These are phyloP conservation scores for Rhingia campestris DNA, from an alignment of 2,888 invertebrate genomes.

Conservation along the genomic window DNA sequence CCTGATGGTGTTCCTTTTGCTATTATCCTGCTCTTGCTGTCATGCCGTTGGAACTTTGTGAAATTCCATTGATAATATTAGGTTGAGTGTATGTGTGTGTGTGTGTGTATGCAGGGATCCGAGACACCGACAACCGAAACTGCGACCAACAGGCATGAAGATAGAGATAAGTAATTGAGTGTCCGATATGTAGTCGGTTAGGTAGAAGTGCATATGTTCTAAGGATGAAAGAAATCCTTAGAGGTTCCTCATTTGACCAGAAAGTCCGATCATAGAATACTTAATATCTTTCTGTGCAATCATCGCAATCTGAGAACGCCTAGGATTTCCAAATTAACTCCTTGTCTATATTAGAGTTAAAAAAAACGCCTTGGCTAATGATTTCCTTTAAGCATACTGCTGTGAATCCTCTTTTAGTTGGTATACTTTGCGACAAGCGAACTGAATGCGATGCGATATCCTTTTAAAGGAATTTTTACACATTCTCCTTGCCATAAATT, in stretches of 20 bases:
- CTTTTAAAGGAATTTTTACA: background rate
- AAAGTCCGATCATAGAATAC: constrained; percentile 37
- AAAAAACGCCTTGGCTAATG: constrained; percentile 35
- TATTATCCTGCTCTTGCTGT: constrained; percentile 20
- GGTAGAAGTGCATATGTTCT: constrained; percentile 22
- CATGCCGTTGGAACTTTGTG: constrained; percentile 39
- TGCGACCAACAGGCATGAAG: constrained; percentile 39
- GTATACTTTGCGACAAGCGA: background rate
- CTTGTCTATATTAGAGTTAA: constrained; percentile 36
- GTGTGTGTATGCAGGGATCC: background rate
- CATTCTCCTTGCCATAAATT: constrained; percentile 28
- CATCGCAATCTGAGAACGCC: constrained; percentile 55
- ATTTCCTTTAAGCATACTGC: constrained; percentile 47
- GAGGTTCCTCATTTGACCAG: constrained; percentile 68
- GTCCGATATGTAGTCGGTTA: constrained; percentile 51
- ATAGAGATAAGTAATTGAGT: constrained; percentile 67
- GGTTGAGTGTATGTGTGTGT: constrained; percentile 28
- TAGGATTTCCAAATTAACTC: constrained; percentile 16
- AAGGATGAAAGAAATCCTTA: constrained; percentile 64
- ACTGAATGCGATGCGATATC: constrained; percentile 23
- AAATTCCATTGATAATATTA: constrained; percentile 64
- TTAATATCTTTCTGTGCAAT: constrained; percentile 62
- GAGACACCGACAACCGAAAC: constrained; percentile 14
- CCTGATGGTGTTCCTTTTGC: constrained; percentile 53
- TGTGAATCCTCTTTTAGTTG: constrained; percentile 1